phyloP scores from a whole-genome alignment of 2,797 vertebrate species.

The Cetoscarus ocellatus region DNA sequence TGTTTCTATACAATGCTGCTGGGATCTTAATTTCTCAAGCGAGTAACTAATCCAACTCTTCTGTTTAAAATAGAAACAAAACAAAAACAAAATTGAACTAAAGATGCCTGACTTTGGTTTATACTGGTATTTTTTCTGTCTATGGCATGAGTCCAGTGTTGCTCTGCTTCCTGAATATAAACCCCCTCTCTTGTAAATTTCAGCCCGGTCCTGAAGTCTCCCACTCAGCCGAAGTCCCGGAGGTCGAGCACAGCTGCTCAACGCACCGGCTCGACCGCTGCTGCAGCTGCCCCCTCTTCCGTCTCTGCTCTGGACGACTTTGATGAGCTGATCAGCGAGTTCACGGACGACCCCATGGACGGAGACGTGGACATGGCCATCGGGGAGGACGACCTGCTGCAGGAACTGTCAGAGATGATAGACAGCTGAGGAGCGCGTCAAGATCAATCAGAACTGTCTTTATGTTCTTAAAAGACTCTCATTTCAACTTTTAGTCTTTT shows the following conservation, averaged over 20 bases:
- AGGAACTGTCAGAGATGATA: conserved; percentile 80
- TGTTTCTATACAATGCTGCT: too few relatives aligned
- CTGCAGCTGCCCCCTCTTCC: conserved; percentile 44
- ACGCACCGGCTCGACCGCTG: conserved; percentile 34
- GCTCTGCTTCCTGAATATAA: neutral
- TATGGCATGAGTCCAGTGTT: neutral
- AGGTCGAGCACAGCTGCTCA: conserved; percentile 77
- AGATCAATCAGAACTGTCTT: neutral
- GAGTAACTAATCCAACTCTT: too few relatives aligned
- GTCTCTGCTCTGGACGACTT: conserved; percentile 89
- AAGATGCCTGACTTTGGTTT: too few relatives aligned
- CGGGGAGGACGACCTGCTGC: conserved; percentile 85
- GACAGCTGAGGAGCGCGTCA: conserved; percentile 69
- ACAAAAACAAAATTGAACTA: too few relatives aligned
- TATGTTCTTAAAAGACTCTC: conserved; percentile 1
- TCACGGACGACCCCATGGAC: conserved; percentile 92
- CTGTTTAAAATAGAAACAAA: too few relatives aligned
- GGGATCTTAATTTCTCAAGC: too few relatives aligned
- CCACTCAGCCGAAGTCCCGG: conserved; percentile 79
- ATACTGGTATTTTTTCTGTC: too few relatives aligned
- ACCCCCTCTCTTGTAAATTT: conserved; percentile 28
- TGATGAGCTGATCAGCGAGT: conserved; percentile 94
- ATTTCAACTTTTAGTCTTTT: neutral
- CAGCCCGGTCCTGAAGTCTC: conserved; percentile 60
- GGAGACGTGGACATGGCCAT: conserved; percentile 91